Conservation (phyloP, 2,797 vertebrate species). For the Sebastes ruberrimus region DNA sequence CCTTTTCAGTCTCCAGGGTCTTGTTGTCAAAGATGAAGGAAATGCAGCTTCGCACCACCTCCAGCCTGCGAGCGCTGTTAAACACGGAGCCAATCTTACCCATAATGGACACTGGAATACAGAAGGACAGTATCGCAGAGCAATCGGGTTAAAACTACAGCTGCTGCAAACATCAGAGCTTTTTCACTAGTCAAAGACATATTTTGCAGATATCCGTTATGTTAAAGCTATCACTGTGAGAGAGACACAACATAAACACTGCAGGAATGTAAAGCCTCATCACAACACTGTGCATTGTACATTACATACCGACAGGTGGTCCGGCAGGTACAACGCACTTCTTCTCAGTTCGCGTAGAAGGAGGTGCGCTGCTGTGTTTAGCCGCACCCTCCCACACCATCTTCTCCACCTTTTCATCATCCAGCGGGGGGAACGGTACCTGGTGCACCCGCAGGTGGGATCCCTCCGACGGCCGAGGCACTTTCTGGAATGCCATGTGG, state of each 20-base stretch:
- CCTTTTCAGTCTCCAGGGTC: conserved; percentile 97
- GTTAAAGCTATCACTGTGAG: background rate
- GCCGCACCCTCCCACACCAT: conserved; percentile 87
- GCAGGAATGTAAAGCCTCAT: background rate
- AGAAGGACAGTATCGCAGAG: background rate
- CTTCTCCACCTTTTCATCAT: conserved; percentile 88
- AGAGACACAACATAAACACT: background rate
- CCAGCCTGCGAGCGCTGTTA: conserved; percentile 96
- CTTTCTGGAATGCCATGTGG: conserved; percentile 98
- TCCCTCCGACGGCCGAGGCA: conserved; percentile 95
- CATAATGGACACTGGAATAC: conserved; percentile 89
- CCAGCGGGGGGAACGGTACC: conserved; percentile 91
- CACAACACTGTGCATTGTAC: background rate
- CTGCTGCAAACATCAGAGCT: background rate
- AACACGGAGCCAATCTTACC: conserved; percentile 92
- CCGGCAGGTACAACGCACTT: conserved; percentile 96
- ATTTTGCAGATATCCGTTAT: background rate
- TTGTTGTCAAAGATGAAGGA: conserved; percentile 97
- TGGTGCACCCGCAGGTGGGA: conserved; percentile 95
- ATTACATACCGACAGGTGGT: conserved; percentile 91
- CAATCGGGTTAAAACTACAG: background rate
- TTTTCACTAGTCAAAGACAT: background rate
- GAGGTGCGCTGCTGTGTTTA: conserved; percentile 82
- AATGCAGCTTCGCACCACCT: conserved; percentile 97
- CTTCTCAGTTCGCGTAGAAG: conserved; percentile 84